A percentile compares a stretch with the other conserved stretches of the same genome.
Evolutionary conservation across 2,888 invertebrate species (phyloP).

Genomic region (Drosophila tripunctata): DNA sequence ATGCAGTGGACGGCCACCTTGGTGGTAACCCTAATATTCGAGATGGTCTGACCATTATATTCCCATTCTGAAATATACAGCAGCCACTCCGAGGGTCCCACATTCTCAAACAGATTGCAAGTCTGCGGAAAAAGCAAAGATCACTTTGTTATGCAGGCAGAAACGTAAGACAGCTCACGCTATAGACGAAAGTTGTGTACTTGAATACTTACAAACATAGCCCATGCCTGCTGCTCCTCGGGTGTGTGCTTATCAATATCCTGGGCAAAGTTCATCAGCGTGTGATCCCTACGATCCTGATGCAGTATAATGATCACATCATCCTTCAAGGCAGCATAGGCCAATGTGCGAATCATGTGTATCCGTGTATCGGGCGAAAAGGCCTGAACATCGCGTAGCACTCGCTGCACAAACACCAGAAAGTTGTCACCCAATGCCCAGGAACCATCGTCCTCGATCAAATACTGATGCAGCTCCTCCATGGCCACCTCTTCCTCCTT

Average conservation of each 20-base stretch:
- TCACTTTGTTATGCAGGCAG: neutral
- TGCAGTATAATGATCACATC: conserved; percentile 95
- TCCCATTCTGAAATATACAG: conserved; percentile 97
- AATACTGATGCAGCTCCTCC: conserved; percentile 94
- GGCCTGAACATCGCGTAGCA: conserved; percentile 86
- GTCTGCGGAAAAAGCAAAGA: conserved; percentile 85
- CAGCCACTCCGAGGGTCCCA: conserved; percentile 95
- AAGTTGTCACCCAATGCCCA: conserved; percentile 97
- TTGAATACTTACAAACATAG: conserved; percentile 89
- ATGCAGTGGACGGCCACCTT: conserved; percentile 95
- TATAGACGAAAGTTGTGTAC: no score
- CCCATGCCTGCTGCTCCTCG: conserved; percentile 91
- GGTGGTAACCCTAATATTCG: conserved; percentile 95
- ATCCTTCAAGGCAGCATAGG: conserved; percentile 92
- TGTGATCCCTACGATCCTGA: conserved; percentile 94
- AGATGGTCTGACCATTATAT: conserved; percentile 89
- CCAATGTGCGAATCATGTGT: conserved; percentile 89
- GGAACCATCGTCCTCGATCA: conserved; percentile 94
- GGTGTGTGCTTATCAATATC: conserved; percentile 90
- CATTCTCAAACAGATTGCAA: conserved; percentile 95
- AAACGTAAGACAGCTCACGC: neutral
- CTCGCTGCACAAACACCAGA: conserved; percentile 89
- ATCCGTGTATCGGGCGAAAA: conserved; percentile 87
- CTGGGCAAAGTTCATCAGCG: conserved; percentile 94
- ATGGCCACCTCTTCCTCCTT: conserved; percentile 90